Conservation (phyloP, 2,113 vertebrate species). For the Hyaena hyaena region DNA sequence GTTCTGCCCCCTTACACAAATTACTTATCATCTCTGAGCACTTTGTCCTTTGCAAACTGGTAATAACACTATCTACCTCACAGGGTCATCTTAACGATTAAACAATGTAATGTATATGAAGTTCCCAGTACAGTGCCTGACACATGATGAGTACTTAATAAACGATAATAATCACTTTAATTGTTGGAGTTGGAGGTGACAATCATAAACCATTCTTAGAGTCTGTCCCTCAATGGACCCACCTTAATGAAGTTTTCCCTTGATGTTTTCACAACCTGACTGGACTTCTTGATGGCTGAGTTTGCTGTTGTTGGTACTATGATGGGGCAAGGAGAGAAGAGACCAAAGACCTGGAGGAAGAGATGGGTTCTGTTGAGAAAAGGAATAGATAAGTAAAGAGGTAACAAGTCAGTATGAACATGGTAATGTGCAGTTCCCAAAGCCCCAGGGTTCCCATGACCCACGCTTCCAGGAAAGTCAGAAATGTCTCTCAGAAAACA, state of each 20-base stretch:
- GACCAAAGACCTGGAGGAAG: not conserved
- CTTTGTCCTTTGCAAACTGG: not conserved
- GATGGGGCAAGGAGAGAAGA: not conserved
- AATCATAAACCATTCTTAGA: not conserved
- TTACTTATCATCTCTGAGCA: not conserved
- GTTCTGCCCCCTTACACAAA: not conserved
- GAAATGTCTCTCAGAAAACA: not conserved
- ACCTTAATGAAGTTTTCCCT: not conserved
- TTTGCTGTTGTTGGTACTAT: not conserved
- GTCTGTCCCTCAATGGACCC: not conserved
- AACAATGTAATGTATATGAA: not conserved
- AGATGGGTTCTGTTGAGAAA: not conserved
- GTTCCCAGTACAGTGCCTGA: not conserved
- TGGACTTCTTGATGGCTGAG: not conserved
- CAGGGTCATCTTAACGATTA: not conserved
- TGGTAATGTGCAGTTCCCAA: not conserved
- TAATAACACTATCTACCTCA: not conserved
- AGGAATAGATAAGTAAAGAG: not conserved
- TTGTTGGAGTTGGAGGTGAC: not conserved
- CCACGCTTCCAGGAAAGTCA: not conserved
- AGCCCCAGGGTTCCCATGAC: not conserved
- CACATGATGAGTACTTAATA: not conserved
- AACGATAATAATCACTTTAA: not conserved
- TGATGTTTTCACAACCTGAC: not conserved
- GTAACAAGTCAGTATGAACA: not conserved